A percentile compares a stretch with the other conserved stretches of the same genome.
These are phyloP conservation scores for Carollia perspicillata DNA, from an alignment of 2,113 vertebrate species.

Conservation along the genomic window DNA sequence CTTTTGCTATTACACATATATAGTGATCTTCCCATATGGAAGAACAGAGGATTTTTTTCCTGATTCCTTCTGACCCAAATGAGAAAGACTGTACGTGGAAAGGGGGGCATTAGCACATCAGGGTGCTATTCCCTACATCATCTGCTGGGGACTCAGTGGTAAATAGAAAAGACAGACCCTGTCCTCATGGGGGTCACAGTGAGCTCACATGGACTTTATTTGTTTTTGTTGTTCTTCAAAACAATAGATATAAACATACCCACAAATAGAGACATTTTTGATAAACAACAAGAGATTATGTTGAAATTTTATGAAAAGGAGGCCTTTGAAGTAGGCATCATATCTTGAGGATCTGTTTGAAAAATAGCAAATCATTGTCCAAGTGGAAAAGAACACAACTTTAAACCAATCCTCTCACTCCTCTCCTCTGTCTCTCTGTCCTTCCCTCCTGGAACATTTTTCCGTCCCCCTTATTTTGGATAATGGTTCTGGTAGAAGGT, in stretches of 20 bases:
- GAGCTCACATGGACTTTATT: not conserved
- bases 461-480: not conserved
- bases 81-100: not conserved
- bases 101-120: not conserved
- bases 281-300: not conserved
- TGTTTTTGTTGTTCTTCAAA: not conserved
- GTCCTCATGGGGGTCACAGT: not conserved
- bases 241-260: not conserved
- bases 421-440: too few relatives aligned
- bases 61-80: not conserved
- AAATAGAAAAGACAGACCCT: not conserved
- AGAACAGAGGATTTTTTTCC: not conserved
- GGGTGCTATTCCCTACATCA: not conserved
- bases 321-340: not conserved
- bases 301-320: conserved; percentile 6
- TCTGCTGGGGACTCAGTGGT: not conserved
- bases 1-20: not conserved
- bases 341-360: not conserved
- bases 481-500: not conserved
- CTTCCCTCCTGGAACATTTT: not conserved
- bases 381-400: not conserved
- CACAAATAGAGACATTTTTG: not conserved
- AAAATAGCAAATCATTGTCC: not conserved
- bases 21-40: not conserved
- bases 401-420: not conserved